These are phyloP conservation scores for Pavo muticus DNA, from an alignment of 2,113 vertebrate genomes.

Conservation along the genomic window DNA sequence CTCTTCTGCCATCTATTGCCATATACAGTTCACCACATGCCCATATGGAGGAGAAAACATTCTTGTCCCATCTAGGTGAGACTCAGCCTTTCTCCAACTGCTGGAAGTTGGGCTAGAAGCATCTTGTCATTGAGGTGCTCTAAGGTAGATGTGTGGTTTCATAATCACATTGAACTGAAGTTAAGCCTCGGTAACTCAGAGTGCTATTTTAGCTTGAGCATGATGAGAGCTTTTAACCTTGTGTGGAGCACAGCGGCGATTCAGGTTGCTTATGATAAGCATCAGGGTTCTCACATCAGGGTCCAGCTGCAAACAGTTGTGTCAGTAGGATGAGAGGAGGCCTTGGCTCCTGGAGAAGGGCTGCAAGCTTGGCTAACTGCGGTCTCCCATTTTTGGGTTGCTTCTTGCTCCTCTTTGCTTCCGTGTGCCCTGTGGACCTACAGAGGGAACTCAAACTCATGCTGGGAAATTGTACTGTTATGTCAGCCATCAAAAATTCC, in stretches of 20 bases:
- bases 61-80: background rate
- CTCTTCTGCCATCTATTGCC: constrained; percentile 73
- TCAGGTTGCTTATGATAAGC: fast-evolving
- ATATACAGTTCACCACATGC: constrained; percentile 45
- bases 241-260: background rate
- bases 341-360: background rate
- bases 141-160: background rate
- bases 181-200: background rate
- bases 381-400: fast-evolving
- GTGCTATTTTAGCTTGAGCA: background rate
- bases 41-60: background rate
- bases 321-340: background rate
- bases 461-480: background rate
- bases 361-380: background rate
- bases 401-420: background rate
- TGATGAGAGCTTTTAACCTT: background rate
- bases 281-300: background rate
- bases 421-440: background rate
- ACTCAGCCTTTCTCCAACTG: background rate
- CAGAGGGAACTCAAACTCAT: background rate
- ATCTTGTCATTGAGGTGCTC: background rate
- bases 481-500: background rate
- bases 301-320: background rate
- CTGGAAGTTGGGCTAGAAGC: background rate
- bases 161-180: background rate